Evolutionary conservation across 2,797 vertebrate species (phyloP).

Genomic region (Bothrops alternatus): DNA sequence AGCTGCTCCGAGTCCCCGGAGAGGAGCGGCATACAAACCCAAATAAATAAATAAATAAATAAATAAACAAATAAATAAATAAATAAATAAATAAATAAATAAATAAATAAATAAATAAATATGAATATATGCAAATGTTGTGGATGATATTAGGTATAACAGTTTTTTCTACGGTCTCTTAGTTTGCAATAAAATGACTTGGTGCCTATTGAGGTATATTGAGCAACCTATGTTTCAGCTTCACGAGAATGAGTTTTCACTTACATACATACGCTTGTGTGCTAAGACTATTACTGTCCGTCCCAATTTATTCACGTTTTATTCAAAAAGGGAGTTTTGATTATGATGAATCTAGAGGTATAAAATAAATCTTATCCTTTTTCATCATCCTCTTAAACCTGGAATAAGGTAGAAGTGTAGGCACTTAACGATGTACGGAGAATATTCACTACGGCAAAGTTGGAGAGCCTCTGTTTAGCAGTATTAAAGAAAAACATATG

Average conservation of each 20-base stretch:
- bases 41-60: too few relatives aligned
- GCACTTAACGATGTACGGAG: not conserved
- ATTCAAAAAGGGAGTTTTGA: not conserved
- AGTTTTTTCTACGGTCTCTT: not conserved
- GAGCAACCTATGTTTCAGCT: not conserved
- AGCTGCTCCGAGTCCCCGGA: too few relatives aligned
- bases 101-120: not conserved
- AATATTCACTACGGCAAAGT: not conserved
- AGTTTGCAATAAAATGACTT: not conserved
- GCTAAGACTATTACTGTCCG: not conserved
- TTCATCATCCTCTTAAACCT: not conserved
- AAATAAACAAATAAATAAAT: not conserved
- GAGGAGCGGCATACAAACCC: too few relatives aligned
- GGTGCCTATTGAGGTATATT: not conserved
- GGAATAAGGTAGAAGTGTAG: not conserved
- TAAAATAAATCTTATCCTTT: not conserved
- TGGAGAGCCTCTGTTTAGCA: not conserved
- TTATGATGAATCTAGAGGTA: not conserved
- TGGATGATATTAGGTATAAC: not conserved
- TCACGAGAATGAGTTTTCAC: not conserved
- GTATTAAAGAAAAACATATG: not conserved
- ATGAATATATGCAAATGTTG: not conserved
- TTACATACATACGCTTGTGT: not conserved
- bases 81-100: too few relatives aligned
- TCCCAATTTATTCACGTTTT: not conserved